Conservation (phyloP, 2,797 vertebrate species). For the Benthosema pterotum region DNA sequence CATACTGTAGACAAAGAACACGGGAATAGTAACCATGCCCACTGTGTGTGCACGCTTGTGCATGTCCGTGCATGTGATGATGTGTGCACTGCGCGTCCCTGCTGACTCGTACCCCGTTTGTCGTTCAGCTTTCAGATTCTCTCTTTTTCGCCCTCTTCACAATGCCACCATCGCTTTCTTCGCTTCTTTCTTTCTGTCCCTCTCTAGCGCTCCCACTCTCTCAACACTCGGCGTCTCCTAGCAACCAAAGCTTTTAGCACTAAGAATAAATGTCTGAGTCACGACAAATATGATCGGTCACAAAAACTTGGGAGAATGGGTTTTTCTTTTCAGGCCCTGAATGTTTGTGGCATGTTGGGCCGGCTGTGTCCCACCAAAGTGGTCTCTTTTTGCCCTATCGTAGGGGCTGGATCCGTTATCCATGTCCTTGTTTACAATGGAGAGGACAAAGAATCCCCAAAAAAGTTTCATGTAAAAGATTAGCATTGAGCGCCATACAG, state of each 20-base stretch:
- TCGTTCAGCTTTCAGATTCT: constrained; percentile 75
- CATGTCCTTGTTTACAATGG: too few species aligned
- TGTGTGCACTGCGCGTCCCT: constrained; percentile 67
- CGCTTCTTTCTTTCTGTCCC: constrained; percentile 54
- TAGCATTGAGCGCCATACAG: too few species aligned
- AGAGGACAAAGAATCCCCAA: too few species aligned
- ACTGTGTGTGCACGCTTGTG: constrained; percentile 32
- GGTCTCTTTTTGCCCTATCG: too few species aligned
- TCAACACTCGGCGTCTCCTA: constrained; percentile 77
- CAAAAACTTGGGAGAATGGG: constrained; percentile 55
- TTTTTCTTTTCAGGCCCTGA: neutral
- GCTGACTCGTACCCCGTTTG: constrained; percentile 78
- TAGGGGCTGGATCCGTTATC: too few species aligned
- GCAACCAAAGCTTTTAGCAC: constrained; percentile 81
- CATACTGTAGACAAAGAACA: constrained; percentile 65
- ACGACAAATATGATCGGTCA: constrained; percentile 67
- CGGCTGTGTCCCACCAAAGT: too few species aligned
- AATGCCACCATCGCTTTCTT: constrained; percentile 54
- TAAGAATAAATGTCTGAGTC: constrained; percentile 79
- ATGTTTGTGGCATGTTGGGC: too few species aligned
- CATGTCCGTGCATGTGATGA: constrained; percentile 33
- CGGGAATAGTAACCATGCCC: constrained; percentile 70
- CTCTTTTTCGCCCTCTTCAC: constrained; percentile 69
- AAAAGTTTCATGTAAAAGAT: too few species aligned
- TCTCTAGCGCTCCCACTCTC: constrained; percentile 56